Conservation (phyloP, 2,888 invertebrate genomes). For the Tetragnatha montana region DNA sequence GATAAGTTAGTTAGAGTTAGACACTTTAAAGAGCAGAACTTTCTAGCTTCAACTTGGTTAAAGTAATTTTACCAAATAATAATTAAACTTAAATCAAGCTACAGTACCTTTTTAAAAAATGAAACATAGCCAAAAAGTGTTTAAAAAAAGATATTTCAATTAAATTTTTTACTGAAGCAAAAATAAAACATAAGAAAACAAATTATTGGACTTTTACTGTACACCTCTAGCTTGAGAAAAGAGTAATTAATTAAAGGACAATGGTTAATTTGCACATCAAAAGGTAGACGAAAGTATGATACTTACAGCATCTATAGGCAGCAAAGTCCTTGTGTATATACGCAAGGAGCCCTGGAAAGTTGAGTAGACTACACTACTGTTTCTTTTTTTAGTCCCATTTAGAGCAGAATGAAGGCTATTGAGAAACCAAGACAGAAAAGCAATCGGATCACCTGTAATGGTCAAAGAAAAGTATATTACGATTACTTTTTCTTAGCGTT, state of each 20-base stretch:
- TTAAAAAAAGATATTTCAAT: too few relatives aligned
- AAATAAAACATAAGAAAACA: not conserved
- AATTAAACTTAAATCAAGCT: too few relatives aligned
- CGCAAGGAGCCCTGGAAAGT: conserved; percentile 85
- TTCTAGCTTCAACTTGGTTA: too few relatives aligned
- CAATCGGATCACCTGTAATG: conserved; percentile 91
- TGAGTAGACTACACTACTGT: conserved; percentile 94
- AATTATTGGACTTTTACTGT: not conserved
- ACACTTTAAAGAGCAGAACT: too few relatives aligned
- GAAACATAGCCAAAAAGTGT: too few relatives aligned
- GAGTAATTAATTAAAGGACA: too few relatives aligned
- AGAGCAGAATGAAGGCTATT: conserved; percentile 96
- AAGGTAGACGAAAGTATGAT: not conserved
- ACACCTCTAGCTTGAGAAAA: not conserved
- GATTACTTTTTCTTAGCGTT: too few relatives aligned
- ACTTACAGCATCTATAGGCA: conserved; percentile 72
- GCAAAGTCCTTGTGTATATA: conserved; percentile 75
- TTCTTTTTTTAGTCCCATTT: conserved; percentile 87
- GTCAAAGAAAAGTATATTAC: too few relatives aligned
- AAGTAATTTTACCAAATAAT: too few relatives aligned
- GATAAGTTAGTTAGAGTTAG: too few relatives aligned
- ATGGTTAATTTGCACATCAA: too few relatives aligned
- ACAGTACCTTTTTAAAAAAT: too few relatives aligned
- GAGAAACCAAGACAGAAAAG: conserved; percentile 98
- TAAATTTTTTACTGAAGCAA: not conserved